Conservation (phyloP, 2,113 vertebrate species). For the Chloropsis cyanopogon region DNA sequence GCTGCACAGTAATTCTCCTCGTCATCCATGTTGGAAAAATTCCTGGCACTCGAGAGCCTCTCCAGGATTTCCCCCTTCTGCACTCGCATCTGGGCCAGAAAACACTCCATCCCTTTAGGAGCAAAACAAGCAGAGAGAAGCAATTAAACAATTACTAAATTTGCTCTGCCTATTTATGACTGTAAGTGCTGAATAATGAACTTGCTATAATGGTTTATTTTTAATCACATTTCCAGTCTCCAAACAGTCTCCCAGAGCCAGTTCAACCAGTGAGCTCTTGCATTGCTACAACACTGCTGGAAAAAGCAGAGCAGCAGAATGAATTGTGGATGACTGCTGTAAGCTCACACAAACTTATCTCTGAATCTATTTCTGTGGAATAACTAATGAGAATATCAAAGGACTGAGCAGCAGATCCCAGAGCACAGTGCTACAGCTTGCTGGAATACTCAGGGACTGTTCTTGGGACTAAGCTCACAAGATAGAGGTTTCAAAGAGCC, state of each 20-base stretch:
- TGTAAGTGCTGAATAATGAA: neutral
- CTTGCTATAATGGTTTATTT: neutral
- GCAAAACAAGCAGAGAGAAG: neutral
- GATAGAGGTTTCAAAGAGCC: fast-evolving
- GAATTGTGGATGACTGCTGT: neutral
- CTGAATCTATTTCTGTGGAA: neutral
- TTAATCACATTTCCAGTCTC: neutral
- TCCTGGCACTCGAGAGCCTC: constrained; percentile 89
- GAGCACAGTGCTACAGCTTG: neutral
- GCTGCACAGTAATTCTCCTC: constrained; percentile 88
- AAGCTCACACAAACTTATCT: neutral
- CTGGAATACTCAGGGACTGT: neutral
- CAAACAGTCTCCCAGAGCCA: neutral
- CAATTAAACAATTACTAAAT: neutral
- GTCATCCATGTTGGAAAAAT: constrained; percentile 91
- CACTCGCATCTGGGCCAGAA: constrained; percentile 87
- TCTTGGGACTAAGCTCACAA: neutral
- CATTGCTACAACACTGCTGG: neutral
- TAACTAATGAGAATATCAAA: neutral
- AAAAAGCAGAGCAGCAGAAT: neutral
- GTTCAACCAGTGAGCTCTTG: neutral
- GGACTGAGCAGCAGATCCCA: neutral
- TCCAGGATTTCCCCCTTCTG: constrained; percentile 92
- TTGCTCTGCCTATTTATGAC: neutral
- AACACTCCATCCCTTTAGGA: constrained; percentile 84